Evolutionary conservation across 2,888 invertebrate species (phyloP), one percentile per base, ranked within the genome.

Genomic region (Caenorhabditis sp.): DNA sequence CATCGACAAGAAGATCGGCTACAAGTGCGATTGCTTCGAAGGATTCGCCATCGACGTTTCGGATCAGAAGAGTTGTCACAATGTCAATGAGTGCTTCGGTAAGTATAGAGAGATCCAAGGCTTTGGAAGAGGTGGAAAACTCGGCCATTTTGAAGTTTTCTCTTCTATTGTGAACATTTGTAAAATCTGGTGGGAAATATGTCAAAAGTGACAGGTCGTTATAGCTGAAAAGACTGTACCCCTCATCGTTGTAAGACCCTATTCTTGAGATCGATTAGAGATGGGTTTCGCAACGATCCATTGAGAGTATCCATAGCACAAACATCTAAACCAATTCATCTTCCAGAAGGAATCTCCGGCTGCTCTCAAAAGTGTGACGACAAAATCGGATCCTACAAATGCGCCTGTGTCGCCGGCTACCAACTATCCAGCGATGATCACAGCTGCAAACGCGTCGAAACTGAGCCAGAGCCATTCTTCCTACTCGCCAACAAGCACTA

Each of bases 401-500:
- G 99, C 93, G 97, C 97, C 93, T 99, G 99, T 92, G 95, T 96
- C 90, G 96, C 96, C 14, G 97, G 95, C 92, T 98, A 97, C 92
- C 96, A 96, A 89, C 94, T 96, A 64, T 95, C 95, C 90, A 93
- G 94, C 0, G 96, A 97, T 92, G 96, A 96, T 89, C 95, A 95
- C 86, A 96, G 96, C 0, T 97, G 97, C 93, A 97, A 97, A 93
- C 94, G 97, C 47, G 95, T 95, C 89, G 97, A 97, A 94, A 64
- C 41, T 72, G 91, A 89, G 19, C 94, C 94, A 2, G 93, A 94
- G 38, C 96, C 97, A 0, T 98, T 96, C 96, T 93, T 97, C 19
- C 94, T 98, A 72, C 96, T 98, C 92, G 96, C 97, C 16, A 99
- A 99, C 92, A 97, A 97, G 91, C 98, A 98, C 93, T 99, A 99